A percentile compares a stretch with the other conserved stretches of the same genome.
Evolutionary conservation across 2,888 invertebrate species (phyloP).

Genomic region (Athalia circularis): DNA sequence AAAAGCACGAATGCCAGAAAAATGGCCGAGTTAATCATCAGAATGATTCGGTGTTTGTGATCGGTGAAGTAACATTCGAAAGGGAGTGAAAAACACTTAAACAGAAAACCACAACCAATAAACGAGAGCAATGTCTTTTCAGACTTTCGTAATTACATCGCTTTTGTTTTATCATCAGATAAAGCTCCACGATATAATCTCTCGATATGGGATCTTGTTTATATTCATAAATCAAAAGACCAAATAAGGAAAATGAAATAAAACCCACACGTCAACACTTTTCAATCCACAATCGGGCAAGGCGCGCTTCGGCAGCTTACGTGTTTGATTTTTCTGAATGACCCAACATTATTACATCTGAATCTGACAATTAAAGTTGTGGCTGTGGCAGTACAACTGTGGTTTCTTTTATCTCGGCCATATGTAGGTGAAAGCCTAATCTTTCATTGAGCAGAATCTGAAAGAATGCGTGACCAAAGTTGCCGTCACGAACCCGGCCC

Average conservation of each 20-base stretch:
- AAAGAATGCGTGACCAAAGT: constrained; percentile 10
- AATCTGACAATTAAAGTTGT: no score
- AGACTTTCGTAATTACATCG: neutral
- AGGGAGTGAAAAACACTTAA: constrained; percentile 1
- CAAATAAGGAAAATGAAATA: no score
- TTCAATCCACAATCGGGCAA: constrained; percentile 1
- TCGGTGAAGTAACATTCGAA: neutral
- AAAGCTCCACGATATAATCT: no score
- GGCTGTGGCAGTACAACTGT: no score
- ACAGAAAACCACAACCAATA: constrained; percentile 1
- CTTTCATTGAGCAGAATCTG: neutral
- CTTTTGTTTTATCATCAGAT: no score
- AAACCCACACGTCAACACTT: neutral
- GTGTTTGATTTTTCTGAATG: constrained; percentile 1
- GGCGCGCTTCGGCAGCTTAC: constrained; percentile 4
- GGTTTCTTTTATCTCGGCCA: no score
- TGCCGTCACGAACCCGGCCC: constrained; percentile 5
- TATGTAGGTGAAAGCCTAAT: neutral
- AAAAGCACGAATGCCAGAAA: constrained; percentile 18
- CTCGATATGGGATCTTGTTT: no score
- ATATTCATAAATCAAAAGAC: no score
- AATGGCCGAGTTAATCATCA: constrained; percentile 16
- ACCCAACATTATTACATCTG: no score
- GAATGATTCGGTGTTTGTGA: neutral
- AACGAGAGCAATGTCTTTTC: constrained; percentile 3